Conservation (phyloP, 1,140 invertebrate species). For the Neodiprion fabricii region DNA sequence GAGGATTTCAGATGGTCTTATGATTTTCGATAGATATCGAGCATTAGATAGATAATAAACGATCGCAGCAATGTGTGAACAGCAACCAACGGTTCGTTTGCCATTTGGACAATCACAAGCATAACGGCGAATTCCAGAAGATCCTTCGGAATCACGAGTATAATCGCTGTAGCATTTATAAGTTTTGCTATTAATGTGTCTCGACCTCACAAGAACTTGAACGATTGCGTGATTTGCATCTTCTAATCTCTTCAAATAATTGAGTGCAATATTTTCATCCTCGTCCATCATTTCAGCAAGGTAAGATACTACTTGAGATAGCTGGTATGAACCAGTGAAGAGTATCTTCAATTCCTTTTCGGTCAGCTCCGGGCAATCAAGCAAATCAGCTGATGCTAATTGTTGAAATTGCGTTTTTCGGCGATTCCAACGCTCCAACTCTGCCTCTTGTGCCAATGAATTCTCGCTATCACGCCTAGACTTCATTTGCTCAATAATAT, state of each 20-base stretch:
- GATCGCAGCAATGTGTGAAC: too few species aligned
- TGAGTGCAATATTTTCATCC: too few species aligned
- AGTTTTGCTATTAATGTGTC: slow-evolving; percentile 14
- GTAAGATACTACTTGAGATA: too few species aligned
- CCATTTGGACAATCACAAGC: slow-evolving; percentile 14
- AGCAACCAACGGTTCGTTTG: neutral
- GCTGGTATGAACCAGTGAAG: too few species aligned
- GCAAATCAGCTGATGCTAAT: slow-evolving; percentile 9
- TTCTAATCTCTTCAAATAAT: neutral
- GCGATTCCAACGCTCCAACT: neutral
- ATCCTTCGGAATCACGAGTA: neutral
- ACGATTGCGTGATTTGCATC: neutral
- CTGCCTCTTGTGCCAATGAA: neutral
- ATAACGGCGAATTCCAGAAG: slow-evolving; percentile 3
- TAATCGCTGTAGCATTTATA: slow-evolving; percentile 18
- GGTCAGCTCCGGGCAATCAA: slow-evolving; percentile 16
- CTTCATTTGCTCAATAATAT: too few species aligned
- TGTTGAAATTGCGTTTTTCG: slow-evolving; percentile 9
- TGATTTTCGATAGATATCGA: too few species aligned
- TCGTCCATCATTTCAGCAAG: too few species aligned
- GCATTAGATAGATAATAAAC: too few species aligned
- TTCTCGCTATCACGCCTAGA: too few species aligned
- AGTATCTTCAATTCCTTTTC: too few species aligned
- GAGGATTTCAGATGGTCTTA: too few species aligned
- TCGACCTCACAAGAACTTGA: neutral